These are phyloP conservation scores for Limnothrissa miodon DNA, from an alignment of 2,113 vertebrate species.

Conservation along the genomic window DNA sequence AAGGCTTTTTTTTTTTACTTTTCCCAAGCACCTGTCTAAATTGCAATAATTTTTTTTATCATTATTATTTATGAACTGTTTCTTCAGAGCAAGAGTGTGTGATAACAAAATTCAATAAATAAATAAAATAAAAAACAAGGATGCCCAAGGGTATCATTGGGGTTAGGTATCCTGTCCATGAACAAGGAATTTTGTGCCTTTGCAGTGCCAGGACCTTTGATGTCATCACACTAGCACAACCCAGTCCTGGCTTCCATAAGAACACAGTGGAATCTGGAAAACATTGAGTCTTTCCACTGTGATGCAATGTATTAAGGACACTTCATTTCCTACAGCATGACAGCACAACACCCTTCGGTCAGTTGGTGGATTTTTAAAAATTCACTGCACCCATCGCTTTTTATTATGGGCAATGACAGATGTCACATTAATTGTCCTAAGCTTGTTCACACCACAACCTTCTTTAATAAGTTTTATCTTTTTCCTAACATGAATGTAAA, in stretches of 20 bases:
- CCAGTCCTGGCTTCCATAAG: slow-evolving; percentile 30
- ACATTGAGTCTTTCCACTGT: slow-evolving; percentile 59
- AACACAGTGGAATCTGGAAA: slow-evolving; percentile 61
- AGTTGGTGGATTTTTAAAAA: neutral
- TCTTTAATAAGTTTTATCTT: no score
- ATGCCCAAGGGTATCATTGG: neutral
- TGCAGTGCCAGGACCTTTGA: slow-evolving; percentile 46
- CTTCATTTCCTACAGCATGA: slow-evolving; percentile 40
- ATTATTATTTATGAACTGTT: no score
- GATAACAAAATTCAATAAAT: neutral
- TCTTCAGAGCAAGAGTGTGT: neutral
- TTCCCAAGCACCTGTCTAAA: no score
- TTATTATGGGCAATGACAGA: neutral
- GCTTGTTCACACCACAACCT: no score
- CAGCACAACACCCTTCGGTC: slow-evolving; percentile 19
- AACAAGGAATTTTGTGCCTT: neutral
- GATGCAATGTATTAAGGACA: slow-evolving; percentile 47
- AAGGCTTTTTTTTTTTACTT: no score
- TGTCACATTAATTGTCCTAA: neutral
- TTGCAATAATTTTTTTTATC: neutral
- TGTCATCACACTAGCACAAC: slow-evolving; percentile 44
- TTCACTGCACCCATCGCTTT: neutral
- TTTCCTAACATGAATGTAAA: no score
- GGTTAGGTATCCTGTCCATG: neutral
- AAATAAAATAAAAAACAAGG: neutral